phyloP scores from a whole-genome alignment of 2,888 invertebrate genomes.

The Artemia sp. region DNA sequence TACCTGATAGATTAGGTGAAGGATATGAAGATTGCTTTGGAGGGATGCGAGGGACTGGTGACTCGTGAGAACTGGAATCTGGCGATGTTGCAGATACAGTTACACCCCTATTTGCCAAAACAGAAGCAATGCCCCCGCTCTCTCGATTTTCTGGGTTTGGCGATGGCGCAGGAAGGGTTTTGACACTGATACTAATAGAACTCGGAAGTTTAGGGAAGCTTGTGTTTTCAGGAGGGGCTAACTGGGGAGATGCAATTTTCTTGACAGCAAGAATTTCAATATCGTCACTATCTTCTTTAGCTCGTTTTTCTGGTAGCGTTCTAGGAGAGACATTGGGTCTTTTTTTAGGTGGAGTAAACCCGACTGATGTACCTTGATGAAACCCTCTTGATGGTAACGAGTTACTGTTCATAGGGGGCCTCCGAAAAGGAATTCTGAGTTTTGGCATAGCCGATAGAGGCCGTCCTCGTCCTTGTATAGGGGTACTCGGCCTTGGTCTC shows the following conservation, averaged over 20 bases:
- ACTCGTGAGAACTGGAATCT: background rate
- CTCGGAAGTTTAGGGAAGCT: background rate
- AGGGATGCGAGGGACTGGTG: background rate
- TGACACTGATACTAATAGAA: background rate
- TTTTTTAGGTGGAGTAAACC: background rate
- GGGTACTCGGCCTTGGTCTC: background rate
- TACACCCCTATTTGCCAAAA: background rate
- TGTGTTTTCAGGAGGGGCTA: background rate
- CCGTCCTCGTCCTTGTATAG: background rate
- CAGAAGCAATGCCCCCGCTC: background rate
- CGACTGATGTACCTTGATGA: background rate
- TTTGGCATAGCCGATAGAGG: conserved; percentile 2
- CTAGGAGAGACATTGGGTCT: background rate
- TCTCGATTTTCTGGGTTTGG: background rate
- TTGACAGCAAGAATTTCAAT: background rate
- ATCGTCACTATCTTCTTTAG: background rate
- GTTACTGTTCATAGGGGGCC: background rate
- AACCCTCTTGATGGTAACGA: background rate
- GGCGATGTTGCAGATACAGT: conserved; percentile 4
- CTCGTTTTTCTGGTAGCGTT: background rate
- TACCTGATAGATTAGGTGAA: background rate
- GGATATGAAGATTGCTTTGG: background rate
- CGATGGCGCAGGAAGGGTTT: background rate
- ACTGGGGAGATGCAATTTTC: background rate
- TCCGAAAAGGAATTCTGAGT: background rate